phyloP scores from a whole-genome alignment of 2,888 invertebrate species.

The Tillus elongatus region DNA sequence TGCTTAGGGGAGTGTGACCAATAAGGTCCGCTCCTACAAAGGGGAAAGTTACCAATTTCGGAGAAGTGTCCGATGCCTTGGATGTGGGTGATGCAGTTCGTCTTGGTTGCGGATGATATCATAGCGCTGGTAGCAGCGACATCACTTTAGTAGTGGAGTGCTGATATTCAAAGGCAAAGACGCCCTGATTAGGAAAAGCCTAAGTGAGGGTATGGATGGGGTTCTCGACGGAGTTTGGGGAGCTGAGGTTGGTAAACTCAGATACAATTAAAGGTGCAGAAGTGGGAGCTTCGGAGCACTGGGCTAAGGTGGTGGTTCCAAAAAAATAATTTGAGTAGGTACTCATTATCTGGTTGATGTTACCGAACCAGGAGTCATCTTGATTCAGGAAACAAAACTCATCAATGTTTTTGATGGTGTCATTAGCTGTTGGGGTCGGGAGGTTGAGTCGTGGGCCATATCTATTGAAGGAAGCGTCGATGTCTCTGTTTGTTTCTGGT shows the following conservation, averaged over 20 bases:
- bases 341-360: slow-evolving; percentile 8
- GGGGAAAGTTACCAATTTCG: background rate
- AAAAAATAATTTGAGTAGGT: slow-evolving; percentile 8
- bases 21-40: slow-evolving; percentile 6
- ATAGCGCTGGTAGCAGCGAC: slow-evolving; percentile 7
- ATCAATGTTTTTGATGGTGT: slow-evolving; percentile 4
- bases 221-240: slow-evolving; percentile 5
- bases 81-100: slow-evolving; percentile 6
- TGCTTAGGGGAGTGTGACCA: slow-evolving; percentile 5
- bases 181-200: slow-evolving; percentile 6
- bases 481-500: slow-evolving; percentile 8
- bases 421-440: slow-evolving; percentile 6
- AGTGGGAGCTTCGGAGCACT: slow-evolving; percentile 1
- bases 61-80: slow-evolving; percentile 4
- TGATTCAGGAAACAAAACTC: slow-evolving; percentile 4
- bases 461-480: slow-evolving; percentile 8
- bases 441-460: slow-evolving; percentile 8
- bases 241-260: slow-evolving; percentile 5
- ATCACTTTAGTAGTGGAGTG: slow-evolving; percentile 9
- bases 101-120: slow-evolving; percentile 8
- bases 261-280: slow-evolving; percentile 5
- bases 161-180: slow-evolving; percentile 7
- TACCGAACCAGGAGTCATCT: slow-evolving; percentile 10
- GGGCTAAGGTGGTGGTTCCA: slow-evolving; percentile 4
- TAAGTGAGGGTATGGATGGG: slow-evolving; percentile 7